Evolutionary conservation across 2,797 vertebrate genomes (phyloP).

Genomic region (Oryzias dopingdopingensis): DNA sequence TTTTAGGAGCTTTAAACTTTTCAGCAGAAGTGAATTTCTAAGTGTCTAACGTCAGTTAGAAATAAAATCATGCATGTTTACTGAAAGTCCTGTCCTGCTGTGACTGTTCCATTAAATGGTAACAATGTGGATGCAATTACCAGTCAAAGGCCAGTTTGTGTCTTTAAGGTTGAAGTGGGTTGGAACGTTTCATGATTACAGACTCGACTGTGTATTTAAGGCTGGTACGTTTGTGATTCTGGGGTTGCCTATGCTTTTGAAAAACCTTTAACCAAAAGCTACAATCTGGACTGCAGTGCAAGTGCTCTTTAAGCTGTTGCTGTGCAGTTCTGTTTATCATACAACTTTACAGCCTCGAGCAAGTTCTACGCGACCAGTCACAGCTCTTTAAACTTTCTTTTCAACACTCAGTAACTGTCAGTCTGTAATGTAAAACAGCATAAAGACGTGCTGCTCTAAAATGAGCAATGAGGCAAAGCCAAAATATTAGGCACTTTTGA

Average conservation of each 20-base stretch:
- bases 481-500: slow-evolving; percentile 25
- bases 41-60: slow-evolving; percentile 2
- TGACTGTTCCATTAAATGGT: slow-evolving; percentile 62
- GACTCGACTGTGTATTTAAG: slow-evolving; percentile 72
- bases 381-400: slow-evolving; percentile 44
- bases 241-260: slow-evolving; percentile 61
- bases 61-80: slow-evolving; percentile 25
- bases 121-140: slow-evolving; percentile 75
- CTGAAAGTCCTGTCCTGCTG: slow-evolving; percentile 46
- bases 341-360: slow-evolving; percentile 35
- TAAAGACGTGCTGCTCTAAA: not conserved
- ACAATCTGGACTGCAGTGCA: slow-evolving; percentile 53
- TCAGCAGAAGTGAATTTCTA: not conserved
- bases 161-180: slow-evolving; percentile 73
- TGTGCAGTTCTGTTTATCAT: slow-evolving; percentile 59
- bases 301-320: slow-evolving; percentile 54
- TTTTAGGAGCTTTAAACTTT: not conserved
- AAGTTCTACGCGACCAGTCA: slow-evolving; percentile 40
- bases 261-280: slow-evolving; percentile 55
- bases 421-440: slow-evolving; percentile 34
- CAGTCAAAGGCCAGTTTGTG: slow-evolving; percentile 65
- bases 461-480: slow-evolving; percentile 12
- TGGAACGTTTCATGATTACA: slow-evolving; percentile 72
- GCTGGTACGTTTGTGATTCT: slow-evolving; percentile 69
- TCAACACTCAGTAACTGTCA: slow-evolving; percentile 45